Evolutionary conservation across 2,797 vertebrate species (phyloP).

Genomic region (Graptemys geographica): DNA sequence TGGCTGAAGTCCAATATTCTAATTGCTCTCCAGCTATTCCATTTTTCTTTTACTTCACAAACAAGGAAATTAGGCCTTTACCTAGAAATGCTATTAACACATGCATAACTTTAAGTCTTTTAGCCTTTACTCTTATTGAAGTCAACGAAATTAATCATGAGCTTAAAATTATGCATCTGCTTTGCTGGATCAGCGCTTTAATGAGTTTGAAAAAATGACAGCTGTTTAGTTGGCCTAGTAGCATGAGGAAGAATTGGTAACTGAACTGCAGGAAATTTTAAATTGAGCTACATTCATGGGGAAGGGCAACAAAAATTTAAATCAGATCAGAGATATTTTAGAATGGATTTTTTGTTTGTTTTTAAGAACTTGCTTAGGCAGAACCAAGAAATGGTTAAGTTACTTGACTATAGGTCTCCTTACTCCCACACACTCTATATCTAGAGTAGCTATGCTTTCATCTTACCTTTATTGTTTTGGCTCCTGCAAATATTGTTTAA

Average conservation of each 20-base stretch:
- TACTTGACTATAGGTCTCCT: not conserved
- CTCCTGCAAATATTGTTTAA: not conserved
- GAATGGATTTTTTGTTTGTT: not conserved
- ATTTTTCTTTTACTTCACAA: not conserved
- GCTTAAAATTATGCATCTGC: not conserved
- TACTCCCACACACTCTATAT: not conserved
- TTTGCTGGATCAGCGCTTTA: not conserved
- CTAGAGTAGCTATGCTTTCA: not conserved
- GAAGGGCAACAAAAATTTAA: not conserved
- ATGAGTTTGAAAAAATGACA: not conserved
- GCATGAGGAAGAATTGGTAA: not conserved
- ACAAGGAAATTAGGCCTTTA: not conserved
- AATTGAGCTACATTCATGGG: not conserved
- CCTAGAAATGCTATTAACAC: not conserved
- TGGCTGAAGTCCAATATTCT: not conserved
- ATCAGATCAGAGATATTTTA: not conserved
- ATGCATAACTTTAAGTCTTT: not conserved
- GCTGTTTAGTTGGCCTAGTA: not conserved
- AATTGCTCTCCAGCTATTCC: not conserved
- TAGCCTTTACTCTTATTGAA: not conserved
- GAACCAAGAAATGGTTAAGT: not conserved
- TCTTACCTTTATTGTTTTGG: not conserved
- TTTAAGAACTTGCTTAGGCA: not conserved
- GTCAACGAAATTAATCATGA: not conserved
- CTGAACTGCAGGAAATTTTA: not conserved